A percentile compares a stretch with the other conserved stretches of the same genome.
Conservation (phyloP, 1,140 invertebrate genomes). For the Paracyclopina nana region DNA sequence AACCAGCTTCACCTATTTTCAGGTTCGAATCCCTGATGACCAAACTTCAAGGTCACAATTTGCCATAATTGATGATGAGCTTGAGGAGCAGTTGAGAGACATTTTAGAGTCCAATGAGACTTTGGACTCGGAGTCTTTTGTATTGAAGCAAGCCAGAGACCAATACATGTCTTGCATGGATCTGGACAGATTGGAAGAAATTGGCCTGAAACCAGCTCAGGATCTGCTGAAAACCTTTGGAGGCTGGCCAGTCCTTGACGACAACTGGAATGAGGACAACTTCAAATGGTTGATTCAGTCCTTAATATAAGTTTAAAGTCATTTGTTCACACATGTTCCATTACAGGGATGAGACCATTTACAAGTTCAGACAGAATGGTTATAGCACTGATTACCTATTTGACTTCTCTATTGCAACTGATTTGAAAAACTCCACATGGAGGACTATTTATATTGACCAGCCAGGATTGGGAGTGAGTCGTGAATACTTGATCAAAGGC, state of each 20-base stretch:
- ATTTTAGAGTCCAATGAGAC: conserved; percentile 46
- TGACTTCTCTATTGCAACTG: conserved; percentile 70
- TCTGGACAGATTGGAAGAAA: conserved; percentile 45
- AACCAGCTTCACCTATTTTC: no score
- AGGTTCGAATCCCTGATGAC: conserved; percentile 44
- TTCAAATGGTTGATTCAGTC: conserved; percentile 50
- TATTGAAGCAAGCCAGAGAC: conserved; percentile 7
- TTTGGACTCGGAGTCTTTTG: conserved; percentile 35
- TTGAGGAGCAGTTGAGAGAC: conserved; percentile 49
- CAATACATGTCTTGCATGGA: conserved; percentile 12
- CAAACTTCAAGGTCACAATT: conserved; percentile 57
- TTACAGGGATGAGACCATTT: conserved; percentile 41
- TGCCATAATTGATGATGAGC: conserved; percentile 50
- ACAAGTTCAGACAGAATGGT: conserved; percentile 50
- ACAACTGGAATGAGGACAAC: conserved; percentile 43
- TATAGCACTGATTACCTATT: conserved; percentile 77
- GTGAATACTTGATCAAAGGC: conserved; percentile 73
- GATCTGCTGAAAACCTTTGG: conserved; percentile 52
- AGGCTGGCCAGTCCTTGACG: conserved; percentile 69
- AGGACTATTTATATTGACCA: conserved; percentile 56
- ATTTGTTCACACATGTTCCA: no score
- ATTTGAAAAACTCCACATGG: conserved; percentile 70
- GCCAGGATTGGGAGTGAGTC: conserved; percentile 49
- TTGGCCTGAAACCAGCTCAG: conserved; percentile 45
- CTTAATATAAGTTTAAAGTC: no score